These are phyloP conservation scores for Polymixis flavicincta DNA, from an alignment of 2,888 invertebrate genomes.

Conservation along the genomic window DNA sequence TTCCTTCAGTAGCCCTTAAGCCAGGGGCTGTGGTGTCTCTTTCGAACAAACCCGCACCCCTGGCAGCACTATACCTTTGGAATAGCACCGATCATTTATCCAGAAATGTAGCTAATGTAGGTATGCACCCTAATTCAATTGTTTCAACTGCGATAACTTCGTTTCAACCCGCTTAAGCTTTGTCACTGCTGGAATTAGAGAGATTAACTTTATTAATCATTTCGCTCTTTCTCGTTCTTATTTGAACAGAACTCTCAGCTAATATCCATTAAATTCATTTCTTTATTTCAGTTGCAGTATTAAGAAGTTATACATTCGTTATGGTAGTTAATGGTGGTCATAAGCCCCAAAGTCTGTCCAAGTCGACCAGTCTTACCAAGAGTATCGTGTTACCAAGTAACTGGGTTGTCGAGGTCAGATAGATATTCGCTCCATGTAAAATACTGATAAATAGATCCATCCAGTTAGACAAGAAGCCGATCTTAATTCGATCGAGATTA, in stretches of 20 bases:
- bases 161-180: slow-evolving; percentile 56
- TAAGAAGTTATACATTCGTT: slow-evolving; percentile 2
- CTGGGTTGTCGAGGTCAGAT: not conserved
- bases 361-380: not conserved
- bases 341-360: not conserved
- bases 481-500: slow-evolving; percentile 46
- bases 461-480: not conserved
- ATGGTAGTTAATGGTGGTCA: not conserved
- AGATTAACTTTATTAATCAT: slow-evolving; percentile 52
- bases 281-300: slow-evolving; percentile 7
- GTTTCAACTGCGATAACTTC: slow-evolving; percentile 54
- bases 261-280: slow-evolving; percentile 30
- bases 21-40: too few species aligned
- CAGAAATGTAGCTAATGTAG: slow-evolving; percentile 52
- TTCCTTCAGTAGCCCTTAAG: too few species aligned
- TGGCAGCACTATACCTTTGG: not conserved
- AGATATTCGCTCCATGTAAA: not conserved
- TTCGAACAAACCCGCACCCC: too few species aligned
- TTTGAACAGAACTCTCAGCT: slow-evolving; percentile 4
- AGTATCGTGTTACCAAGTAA: not conserved
- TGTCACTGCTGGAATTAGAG: slow-evolving; percentile 48
- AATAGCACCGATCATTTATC: slow-evolving; percentile 24
- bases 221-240: slow-evolving; percentile 28
- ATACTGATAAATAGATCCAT: not conserved
- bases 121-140: slow-evolving; percentile 53